Base-by-base conservation (phyloP, 2,888 invertebrate species). In the Melanchra persicariae region DNA sequence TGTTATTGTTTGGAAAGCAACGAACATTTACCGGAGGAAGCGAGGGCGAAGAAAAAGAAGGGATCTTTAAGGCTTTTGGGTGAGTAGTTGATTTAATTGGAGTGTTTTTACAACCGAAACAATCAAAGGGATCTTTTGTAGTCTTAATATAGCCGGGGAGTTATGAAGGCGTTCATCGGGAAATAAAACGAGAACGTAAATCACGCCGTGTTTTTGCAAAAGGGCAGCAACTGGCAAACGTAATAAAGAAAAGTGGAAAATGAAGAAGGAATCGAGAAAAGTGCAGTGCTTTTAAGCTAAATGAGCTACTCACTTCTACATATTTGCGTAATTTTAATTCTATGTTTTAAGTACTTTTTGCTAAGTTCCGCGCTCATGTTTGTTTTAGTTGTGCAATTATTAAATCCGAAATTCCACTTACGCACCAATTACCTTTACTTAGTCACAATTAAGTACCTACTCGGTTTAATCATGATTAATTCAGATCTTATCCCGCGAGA, bases 31-130 rank as follows among this genome's bases (percentile, higher is more conserved):
- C 62, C 87, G 19, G 92, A 92, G 69, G 95, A 95, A 64, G 88
- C 91, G 9, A 91, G 95, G 77, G 95, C 95, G 0, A 94, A 92
- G 79, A 95, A 94, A 87, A 94, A 93, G 83, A 95, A 93, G 79
- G 90, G 89, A 64, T 83, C 91, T 7, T 77, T 91, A 34, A 89
- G 90, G 70, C 83, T 95, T 62, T 88, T 93, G 79, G 93, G 95
- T 95, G 84, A 93, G 95, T 91, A 61, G 68, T 75, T 74, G 43
- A 84, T 81, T 77, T 76, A 69, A 76, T 80, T 82, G 80, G 75
- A 70, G 75, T 70, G 74, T 82, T 82, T 78, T 70, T 64, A 74
- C 55, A 55, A 74, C 30, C 45, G 24, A 66, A 61, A 74, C 43
- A 70, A 60, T 75, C 61, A 70, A 79, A 69, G 26, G 19, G 22